Base-by-base conservation (phyloP, 2,797 vertebrate species). In the Aratinga solstitialis region DNA sequence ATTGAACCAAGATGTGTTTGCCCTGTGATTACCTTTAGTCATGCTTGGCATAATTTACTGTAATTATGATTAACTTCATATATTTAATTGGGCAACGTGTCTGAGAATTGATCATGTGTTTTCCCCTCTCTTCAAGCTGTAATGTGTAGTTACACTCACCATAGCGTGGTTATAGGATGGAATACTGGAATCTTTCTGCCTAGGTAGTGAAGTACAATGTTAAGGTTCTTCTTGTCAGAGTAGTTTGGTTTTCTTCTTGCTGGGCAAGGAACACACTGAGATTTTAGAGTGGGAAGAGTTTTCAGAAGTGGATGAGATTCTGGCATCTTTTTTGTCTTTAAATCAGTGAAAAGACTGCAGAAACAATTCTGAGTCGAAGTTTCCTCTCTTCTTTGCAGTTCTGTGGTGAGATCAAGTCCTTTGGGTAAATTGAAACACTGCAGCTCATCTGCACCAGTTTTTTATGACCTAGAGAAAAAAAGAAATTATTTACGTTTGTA, bases 1-100 rank as follows among this genome's bases (percentile, higher is more conserved):
- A 66, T 80, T 96, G 88, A 95, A 91, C 71, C 63, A 90, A 94
- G 69, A 95, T 78, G 43, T 92, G 87, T 97, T 96, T 95, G 76
- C 84, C 51, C 65, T 94, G 40, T 94, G 95, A 93, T 95, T 96
- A 96, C 50, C 48, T 95, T 59, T n/a, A 94, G 91, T 97, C 82
- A 89, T 61, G 56, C 23, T 53, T 92, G 73, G 62, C 86, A 79
- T 94, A 95, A 93, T 96, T 96, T 92, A 63, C 61, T 94, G 42
- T 95, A 95, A 94, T 97, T 95, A 82, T 80, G 45, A 92, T 94
- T 96, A 95, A 84, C n/a, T 85, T 72, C 36, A 43, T 89, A 19
- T 84, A 89, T 43, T 85, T 94, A 95, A 92, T 80, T 80, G 73
- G 29, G 27, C 53, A 81, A 14, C 73, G 47, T 68, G 38, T 78